These are phyloP conservation scores for Harpagus bidentatus DNA, from an alignment of 2,113 vertebrate genomes.

Conservation along the genomic window DNA sequence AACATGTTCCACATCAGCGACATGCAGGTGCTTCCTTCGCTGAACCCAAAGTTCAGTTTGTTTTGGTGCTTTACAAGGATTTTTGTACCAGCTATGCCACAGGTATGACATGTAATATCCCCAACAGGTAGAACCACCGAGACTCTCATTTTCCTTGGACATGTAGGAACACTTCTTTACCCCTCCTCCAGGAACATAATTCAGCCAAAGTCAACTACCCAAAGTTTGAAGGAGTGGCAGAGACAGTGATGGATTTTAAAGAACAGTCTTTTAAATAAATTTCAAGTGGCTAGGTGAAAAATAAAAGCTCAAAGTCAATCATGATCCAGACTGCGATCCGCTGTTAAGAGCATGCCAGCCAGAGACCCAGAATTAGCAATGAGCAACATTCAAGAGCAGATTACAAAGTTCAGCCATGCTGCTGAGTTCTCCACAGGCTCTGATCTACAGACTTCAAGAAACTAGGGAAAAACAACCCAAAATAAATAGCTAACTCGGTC, in stretches of 20 bases:
- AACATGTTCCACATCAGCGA: neutral
- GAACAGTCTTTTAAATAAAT: neutral
- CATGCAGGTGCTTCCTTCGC: neutral
- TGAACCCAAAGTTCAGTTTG: fast-evolving
- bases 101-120: neutral
- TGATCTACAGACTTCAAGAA: neutral
- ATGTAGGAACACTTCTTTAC: neutral
- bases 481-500: neutral
- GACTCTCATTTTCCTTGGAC: neutral
- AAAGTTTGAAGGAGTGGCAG: neutral
- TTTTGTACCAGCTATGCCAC: neutral
- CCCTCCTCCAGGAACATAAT: neutral
- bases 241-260: neutral
- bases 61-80: neutral
- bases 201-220: neutral
- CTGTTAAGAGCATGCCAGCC: fast-evolving
- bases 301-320: neutral
- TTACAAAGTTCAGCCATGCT: neutral
- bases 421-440: neutral
- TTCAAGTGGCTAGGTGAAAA: neutral
- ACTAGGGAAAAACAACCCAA: neutral
- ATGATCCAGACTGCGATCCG: neutral
- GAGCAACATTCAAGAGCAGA: neutral
- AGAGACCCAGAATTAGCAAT: too few species aligned
- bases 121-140: neutral